Evolutionary conservation across 2,797 vertebrate genomes (phyloP).

Genomic region (Manis pentadactyla): DNA sequence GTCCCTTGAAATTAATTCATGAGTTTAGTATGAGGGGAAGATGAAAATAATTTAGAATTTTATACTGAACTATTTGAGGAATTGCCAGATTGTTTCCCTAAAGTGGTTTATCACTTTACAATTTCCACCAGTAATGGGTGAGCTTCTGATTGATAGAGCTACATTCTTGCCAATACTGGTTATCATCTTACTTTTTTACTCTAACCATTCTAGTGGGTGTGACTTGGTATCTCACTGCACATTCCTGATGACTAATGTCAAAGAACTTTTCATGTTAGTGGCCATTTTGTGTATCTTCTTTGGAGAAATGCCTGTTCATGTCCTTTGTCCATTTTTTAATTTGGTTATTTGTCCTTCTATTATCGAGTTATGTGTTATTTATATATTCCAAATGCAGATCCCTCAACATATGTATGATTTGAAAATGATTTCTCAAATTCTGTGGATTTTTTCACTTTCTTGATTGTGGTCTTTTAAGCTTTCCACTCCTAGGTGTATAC

Average conservation of each 20-base stretch:
- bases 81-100: not conserved
- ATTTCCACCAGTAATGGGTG: not conserved
- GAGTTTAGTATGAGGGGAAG: not conserved
- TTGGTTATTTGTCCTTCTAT: not conserved
- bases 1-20: not conserved
- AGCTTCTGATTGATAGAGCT: not conserved
- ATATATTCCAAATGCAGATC: not conserved
- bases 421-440: not conserved
- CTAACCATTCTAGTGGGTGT: not conserved
- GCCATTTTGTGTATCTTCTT: not conserved
- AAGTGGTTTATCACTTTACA: not conserved
- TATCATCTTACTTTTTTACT: not conserved
- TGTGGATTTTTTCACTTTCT: not conserved
- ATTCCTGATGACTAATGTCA: not conserved
- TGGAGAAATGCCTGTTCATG: not conserved
- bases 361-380: not conserved
- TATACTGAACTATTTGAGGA: not conserved
- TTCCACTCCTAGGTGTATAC: not conserved
- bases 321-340: not conserved
- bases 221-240: not conserved
- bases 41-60: not conserved
- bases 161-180: not conserved
- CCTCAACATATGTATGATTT: not conserved
- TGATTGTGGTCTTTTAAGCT: not conserved
- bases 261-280: not conserved